Evolutionary conservation across 2,888 invertebrate genomes (phyloP).

Genomic region (Sinopyrophorus schimmeli): DNA sequence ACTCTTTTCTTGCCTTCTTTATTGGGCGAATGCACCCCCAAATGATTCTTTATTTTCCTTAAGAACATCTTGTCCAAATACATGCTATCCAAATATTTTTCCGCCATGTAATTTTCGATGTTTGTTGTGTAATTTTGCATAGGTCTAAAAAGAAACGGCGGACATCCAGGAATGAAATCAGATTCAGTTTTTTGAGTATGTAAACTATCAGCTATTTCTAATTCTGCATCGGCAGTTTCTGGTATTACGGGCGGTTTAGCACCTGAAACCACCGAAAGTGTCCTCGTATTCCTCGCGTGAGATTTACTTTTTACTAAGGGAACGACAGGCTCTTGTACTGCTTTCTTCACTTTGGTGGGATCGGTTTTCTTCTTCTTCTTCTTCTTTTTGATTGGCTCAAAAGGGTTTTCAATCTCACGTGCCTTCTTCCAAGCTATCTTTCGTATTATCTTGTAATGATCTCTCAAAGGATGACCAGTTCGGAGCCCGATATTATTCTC

Average conservation of each 20-base stretch:
- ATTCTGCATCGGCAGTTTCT: slow-evolving; percentile 4
- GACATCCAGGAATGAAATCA: slow-evolving; percentile 43
- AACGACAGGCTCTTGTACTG: slow-evolving; percentile 32
- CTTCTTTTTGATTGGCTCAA: slow-evolving; percentile 39
- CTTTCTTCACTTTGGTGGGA: slow-evolving; percentile 19
- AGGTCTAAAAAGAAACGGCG: slow-evolving; percentile 46
- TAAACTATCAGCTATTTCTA: slow-evolving; percentile 46
- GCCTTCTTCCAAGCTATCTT: slow-evolving; percentile 51
- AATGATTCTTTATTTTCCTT: slow-evolving; percentile 45
- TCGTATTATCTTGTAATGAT: slow-evolving; percentile 53
- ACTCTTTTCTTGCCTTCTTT: slow-evolving; percentile 47
- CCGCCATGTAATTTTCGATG: slow-evolving; percentile 53
- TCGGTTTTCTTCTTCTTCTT: slow-evolving; percentile 41
- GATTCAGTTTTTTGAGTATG: slow-evolving; percentile 43
- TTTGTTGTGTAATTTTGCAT: slow-evolving; percentile 52
- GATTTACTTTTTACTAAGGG: slow-evolving; percentile 7
- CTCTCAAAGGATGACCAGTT: slow-evolving; percentile 51
- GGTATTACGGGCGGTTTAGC: slow-evolving; percentile 6
- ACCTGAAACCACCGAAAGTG: not conserved
- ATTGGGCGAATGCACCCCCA: slow-evolving; percentile 51
- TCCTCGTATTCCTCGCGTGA: not conserved
- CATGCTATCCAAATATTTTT: slow-evolving; percentile 54
- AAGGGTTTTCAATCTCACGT: slow-evolving; percentile 43
- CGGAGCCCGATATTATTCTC: slow-evolving; percentile 51
- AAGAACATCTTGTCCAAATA: slow-evolving; percentile 55